A percentile compares a stretch with the other conserved stretches of the same genome.
These are phyloP conservation scores for Melinopterus prodromus DNA, from an alignment of 2,888 invertebrate species.

Conservation along the genomic window DNA sequence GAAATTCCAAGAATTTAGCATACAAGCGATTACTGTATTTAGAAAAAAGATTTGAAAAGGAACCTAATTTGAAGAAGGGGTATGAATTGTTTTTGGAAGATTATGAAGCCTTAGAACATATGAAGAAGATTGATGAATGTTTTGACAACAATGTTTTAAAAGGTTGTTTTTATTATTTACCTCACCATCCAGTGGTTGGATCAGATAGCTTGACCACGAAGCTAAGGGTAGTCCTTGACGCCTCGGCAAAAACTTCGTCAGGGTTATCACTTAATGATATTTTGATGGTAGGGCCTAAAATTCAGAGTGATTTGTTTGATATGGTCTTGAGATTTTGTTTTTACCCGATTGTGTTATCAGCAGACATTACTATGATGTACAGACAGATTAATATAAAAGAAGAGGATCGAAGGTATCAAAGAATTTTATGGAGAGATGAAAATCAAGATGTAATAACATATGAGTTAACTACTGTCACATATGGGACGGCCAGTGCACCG, in stretches of 20 bases:
- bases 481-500: conserved; percentile 42
- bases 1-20: conserved; percentile 38
- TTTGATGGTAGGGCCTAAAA: conserved; percentile 22
- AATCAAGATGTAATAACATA: conserved; percentile 31
- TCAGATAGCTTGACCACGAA: neutral
- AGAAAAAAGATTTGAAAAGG: conserved; percentile 37
- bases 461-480: conserved; percentile 42
- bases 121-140: conserved; percentile 5
- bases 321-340: conserved; percentile 25
- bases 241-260: conserved; percentile 21
- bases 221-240: conserved; percentile 26
- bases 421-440: conserved; percentile 34
- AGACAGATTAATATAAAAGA: conserved; percentile 29
- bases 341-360: conserved; percentile 28
- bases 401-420: conserved; percentile 29
- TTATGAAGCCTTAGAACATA: conserved; percentile 26
- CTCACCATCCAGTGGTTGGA: conserved; percentile 26
- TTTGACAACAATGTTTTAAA: too few species aligned
- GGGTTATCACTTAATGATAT: conserved; percentile 27
- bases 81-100: conserved; percentile 25
- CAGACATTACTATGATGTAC: conserved; percentile 37
- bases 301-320: conserved; percentile 23
- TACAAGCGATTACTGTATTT: conserved; percentile 37
- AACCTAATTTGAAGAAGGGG: conserved; percentile 12
- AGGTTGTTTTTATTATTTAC: conserved; percentile 18